Conservation (phyloP, 1,140 invertebrate species). For the Drosophila auraria region DNA sequence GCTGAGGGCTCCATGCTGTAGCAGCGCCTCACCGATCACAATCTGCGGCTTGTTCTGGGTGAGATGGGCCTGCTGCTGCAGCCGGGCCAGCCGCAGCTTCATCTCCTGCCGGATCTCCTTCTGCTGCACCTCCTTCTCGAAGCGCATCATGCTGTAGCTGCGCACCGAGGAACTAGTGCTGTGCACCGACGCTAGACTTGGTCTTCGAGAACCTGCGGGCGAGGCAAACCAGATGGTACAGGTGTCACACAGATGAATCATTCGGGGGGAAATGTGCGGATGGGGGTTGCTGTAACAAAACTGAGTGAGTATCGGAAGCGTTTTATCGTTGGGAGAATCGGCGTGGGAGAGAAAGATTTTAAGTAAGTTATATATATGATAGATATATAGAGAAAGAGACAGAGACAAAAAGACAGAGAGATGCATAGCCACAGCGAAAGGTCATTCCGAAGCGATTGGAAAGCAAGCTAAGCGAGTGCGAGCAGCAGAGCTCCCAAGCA, state of each 20-base stretch:
- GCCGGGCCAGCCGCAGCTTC: slow-evolving; percentile 89
- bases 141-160: slow-evolving; percentile 91
- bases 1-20: slow-evolving; percentile 69
- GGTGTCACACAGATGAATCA: neutral
- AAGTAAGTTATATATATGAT: slow-evolving; percentile 18
- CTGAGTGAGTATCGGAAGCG: slow-evolving; percentile 45
- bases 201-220: slow-evolving; percentile 90
- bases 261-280: neutral
- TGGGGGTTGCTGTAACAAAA: slow-evolving; percentile 43
- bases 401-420: slow-evolving; percentile 23
- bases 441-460: slow-evolving; percentile 44
- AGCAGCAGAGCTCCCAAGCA: slow-evolving; percentile 8
- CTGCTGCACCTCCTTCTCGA: slow-evolving; percentile 91
- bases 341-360: slow-evolving; percentile 36
- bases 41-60: slow-evolving; percentile 83
- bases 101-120: slow-evolving; percentile 91
- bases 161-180: slow-evolving; percentile 91
- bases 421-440: slow-evolving; percentile 41
- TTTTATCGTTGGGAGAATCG: slow-evolving; percentile 35
- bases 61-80: slow-evolving; percentile 85
- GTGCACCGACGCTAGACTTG: slow-evolving; percentile 92
- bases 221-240: neutral
- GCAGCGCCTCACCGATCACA: slow-evolving; percentile 77
- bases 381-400: neutral
- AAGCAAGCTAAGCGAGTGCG: slow-evolving; percentile 45